A percentile compares a stretch with the other conserved stretches of the same genome.
Conservation (phyloP, 2,888 invertebrate species). For the Lasius platythorax region DNA sequence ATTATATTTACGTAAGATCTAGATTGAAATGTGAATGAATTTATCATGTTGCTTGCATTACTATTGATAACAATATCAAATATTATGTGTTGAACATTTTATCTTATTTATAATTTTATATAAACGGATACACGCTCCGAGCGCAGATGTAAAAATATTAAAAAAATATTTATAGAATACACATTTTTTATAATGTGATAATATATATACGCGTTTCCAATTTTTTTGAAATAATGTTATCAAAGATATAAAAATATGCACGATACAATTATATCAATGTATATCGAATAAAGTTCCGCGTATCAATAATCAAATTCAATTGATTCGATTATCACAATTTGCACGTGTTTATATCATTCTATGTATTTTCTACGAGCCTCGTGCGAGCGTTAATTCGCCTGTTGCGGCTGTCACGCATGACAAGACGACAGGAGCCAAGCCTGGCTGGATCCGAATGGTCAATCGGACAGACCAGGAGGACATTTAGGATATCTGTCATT, state of each 20-base stretch:
- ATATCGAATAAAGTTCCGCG: neutral
- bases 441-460: slow-evolving; percentile 51
- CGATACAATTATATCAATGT: neutral
- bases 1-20: neutral
- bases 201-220: neutral
- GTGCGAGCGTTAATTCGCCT: slow-evolving; percentile 34
- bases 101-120: slow-evolving; percentile 8
- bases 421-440: slow-evolving; percentile 44
- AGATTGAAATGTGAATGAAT: neutral
- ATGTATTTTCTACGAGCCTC: neutral
- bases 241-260: neutral
- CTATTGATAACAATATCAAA: neutral
- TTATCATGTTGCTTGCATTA: neutral
- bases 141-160: neutral
- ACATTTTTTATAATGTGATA: neutral
- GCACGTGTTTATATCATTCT: neutral
- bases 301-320: slow-evolving; percentile 3
- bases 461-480: slow-evolving; percentile 54
- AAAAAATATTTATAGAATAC: neutral
- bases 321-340: neutral
- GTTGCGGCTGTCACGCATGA: slow-evolving; percentile 50
- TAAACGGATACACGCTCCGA: neutral
- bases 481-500: slow-evolving; percentile 62
- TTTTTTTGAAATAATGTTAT: slow-evolving; percentile 7
- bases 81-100: neutral